These are phyloP conservation scores for Leistus spinibarbis DNA, from an alignment of 2,888 invertebrate genomes.

Conservation along the genomic window DNA sequence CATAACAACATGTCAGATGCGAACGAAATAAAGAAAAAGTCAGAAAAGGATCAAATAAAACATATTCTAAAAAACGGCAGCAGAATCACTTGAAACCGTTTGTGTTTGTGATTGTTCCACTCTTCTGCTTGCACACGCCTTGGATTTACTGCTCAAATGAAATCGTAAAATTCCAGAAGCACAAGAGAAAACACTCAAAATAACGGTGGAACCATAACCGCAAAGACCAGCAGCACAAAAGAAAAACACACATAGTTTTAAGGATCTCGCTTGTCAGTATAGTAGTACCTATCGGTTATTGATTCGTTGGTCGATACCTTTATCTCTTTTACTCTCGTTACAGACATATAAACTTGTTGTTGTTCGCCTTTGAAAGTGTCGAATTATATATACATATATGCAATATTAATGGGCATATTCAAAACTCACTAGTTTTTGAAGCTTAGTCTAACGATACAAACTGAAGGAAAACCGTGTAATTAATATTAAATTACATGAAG, in stretches of 20 bases:
- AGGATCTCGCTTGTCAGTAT: background rate
- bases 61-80: no score
- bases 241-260: background rate
- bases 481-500: no score
- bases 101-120: background rate
- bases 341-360: no score
- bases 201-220: background rate
- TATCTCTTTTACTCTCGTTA: no score
- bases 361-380: no score
- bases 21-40: background rate
- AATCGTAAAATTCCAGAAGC: conserved; percentile 7
- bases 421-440: no score
- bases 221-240: background rate
- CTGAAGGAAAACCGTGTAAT: no score
- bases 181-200: background rate
- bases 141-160: background rate
- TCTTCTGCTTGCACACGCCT: background rate
- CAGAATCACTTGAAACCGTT: background rate
- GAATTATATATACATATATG: no score
- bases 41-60: background rate
- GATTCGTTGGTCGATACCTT: no score
- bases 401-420: no score
- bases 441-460: no score
- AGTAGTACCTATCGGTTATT: no score
- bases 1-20: background rate